Percentiles rank a stretch among this genome's conserved stretches.
Conservation (phyloP, 2,113 vertebrate genomes). For the Cyanoramphus novaezelandiae region DNA sequence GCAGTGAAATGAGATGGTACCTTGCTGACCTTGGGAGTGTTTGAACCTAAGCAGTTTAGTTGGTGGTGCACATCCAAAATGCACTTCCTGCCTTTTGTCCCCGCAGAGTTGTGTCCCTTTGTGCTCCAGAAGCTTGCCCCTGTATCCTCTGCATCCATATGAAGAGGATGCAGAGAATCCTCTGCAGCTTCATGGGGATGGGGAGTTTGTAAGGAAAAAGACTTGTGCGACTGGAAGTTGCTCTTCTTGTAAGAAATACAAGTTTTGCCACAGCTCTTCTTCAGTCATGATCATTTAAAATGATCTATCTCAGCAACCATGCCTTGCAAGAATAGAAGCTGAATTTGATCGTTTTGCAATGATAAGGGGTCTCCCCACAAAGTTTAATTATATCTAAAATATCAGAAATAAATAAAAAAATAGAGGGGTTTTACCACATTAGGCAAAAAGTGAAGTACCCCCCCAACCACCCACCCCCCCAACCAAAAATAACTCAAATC, state of each 20-base stretch:
- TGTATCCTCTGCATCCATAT: not conserved
- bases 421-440: not conserved
- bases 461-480: too few relatives aligned
- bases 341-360: not conserved
- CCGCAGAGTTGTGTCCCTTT: rapidly evolving
- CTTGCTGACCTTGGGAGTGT: not conserved
- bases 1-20: not conserved
- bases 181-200: not conserved
- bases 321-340: conserved; percentile 58
- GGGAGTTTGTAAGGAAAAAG: not conserved
- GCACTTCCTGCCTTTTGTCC: not conserved
- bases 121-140: not conserved
- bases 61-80: not conserved
- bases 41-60: not conserved
- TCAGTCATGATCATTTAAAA: conserved; percentile 16
- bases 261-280: conserved; percentile 38
- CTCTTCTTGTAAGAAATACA: not conserved
- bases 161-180: not conserved
- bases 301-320: conserved; percentile 35
- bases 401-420: not conserved
- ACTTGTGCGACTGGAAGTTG: not conserved
- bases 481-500: not conserved
- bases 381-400: not conserved
- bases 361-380: not conserved
- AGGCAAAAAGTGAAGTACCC: not conserved